Evolutionary conservation across 2,888 invertebrate species (phyloP).

Genomic region (Thereva unica): DNA sequence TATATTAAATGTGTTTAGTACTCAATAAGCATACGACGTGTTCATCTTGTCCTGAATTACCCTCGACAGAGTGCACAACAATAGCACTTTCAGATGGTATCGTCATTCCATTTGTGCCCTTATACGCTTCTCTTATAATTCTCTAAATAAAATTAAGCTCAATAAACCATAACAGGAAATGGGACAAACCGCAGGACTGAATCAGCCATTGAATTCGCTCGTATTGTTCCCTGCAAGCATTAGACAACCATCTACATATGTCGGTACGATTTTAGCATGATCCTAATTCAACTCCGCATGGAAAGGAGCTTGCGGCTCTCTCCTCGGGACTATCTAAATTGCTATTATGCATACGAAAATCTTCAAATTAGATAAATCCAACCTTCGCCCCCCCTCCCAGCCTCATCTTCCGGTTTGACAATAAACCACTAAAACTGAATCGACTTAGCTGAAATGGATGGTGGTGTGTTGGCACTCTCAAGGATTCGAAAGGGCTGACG

Average conservation of each 20-base stretch:
- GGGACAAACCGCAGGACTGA: constrained; percentile 37
- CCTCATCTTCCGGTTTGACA: constrained; percentile 6
- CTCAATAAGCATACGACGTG: too few relatives aligned
- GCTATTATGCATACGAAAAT: constrained; percentile 35
- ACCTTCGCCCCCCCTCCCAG: constrained; percentile 4
- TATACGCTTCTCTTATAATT: constrained; percentile 50
- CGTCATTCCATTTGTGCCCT: constrained; percentile 31
- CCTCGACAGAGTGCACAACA: too few relatives aligned
- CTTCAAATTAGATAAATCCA: constrained; percentile 29
- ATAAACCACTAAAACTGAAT: constrained; percentile 27
- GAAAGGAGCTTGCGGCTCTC: constrained; percentile 22
- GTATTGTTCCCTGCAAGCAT: constrained; percentile 20
- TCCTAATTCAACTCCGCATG: neutral
- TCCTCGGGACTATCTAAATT: constrained; percentile 23
- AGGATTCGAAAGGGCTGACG: constrained; percentile 9
- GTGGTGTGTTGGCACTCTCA: neutral
- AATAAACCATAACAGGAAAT: constrained; percentile 48
- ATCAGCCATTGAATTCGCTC: neutral
- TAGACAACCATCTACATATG: constrained; percentile 20
- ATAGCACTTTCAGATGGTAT: constrained; percentile 4
- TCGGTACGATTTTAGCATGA: constrained; percentile 18
- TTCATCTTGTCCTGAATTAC: too few relatives aligned
- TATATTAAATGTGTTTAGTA: too few relatives aligned
- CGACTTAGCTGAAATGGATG: constrained; percentile 19
- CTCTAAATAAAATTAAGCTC: constrained; percentile 56